Evolutionary conservation across 2,888 invertebrate genomes (phyloP), one percentile per base, ranked within the genome.

Genomic region (Hesperia comma): DNA sequence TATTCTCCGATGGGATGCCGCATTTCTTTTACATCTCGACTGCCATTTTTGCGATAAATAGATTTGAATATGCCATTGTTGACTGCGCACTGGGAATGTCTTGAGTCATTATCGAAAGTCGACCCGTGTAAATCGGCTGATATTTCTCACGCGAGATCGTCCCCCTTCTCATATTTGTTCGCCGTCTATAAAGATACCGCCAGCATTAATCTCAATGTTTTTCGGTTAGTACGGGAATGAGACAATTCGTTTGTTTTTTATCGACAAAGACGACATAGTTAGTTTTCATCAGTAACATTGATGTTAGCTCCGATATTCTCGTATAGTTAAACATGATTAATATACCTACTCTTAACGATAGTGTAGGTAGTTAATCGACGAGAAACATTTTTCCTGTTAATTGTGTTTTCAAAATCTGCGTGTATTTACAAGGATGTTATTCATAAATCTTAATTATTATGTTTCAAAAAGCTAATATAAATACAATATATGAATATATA

Each of bases 181-280:
- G 55, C 55, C 19, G 55, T 43, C 55, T 43, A 46, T 43, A 43
- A 62, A 26, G 33, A 62, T 62, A 21, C 14, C n/a, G 53, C 51
- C 40, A 62, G 51, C 57, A 68, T 61, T 70, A 68, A 69, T 70
- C 67, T 63, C 53, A 56, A 61, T 69, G 68, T 71, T 71, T 72
- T 33, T 61, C 69, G 64, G 66, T 71, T 55, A 55, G 55, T 63
- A 63, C 55, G 55, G 63, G 55, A 63, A 55, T 55, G 14, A 41
- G 63, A 46, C 55, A 33, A 55, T 63, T 63, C 55, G 6, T n/a
- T 55, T 2, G 7, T 32, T 32, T 37, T 61, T 55, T 54, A 43
- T 55, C 6, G 33, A 37, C 6, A 19, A n/a, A n/a, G n/a, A n/a
- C n/a, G n/a, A n/a, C n/a, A n/a, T n/a, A n/a, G n/a, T n/a, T n/a